Percentiles rank a stretch among this genome's conserved stretches.
Evolutionary conservation across 2,888 invertebrate species (phyloP).

Genomic region (Heteromurus nitidus): DNA sequence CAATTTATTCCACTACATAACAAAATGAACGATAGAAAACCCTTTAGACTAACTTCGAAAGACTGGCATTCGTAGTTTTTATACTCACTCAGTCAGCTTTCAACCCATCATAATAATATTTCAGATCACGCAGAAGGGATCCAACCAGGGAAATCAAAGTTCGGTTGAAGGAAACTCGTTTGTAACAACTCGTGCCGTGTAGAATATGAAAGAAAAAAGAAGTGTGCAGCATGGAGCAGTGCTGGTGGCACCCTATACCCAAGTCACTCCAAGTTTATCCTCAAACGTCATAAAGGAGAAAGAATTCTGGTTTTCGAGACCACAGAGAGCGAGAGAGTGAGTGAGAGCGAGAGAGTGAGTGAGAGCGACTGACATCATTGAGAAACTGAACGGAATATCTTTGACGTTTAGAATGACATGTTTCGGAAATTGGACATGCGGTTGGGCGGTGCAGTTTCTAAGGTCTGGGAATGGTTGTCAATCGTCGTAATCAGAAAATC

Average conservation of each 20-base stretch:
- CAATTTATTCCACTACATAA: background rate
- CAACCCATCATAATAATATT: background rate
- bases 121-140: conserved; percentile 24
- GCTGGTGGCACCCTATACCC: too few species aligned
- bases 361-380: conserved; percentile 14
- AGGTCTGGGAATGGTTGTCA: conserved; percentile 36
- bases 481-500: conserved; percentile 41
- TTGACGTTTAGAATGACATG: conserved; percentile 46
- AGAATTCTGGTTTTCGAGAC: too few species aligned
- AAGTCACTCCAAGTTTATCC: too few species aligned
- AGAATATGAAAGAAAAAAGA: conserved; percentile 7
- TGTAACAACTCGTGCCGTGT: conserved; percentile 9
- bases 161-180: conserved; percentile 29
- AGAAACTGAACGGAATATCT: background rate
- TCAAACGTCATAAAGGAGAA: too few species aligned
- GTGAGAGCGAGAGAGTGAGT: too few species aligned
- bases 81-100: background rate
- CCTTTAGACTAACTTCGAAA: background rate
- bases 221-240: too few species aligned
- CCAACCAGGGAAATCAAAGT: conserved; percentile 32
- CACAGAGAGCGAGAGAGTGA: too few species aligned
- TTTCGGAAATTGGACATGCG: conserved; percentile 49
- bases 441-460: conserved; percentile 2
- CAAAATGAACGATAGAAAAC: background rate
- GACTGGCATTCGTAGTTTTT: too few species aligned